phyloP scores from a whole-genome alignment of 2,113 vertebrate genomes.

The Beaufortia kweichowensis region DNA sequence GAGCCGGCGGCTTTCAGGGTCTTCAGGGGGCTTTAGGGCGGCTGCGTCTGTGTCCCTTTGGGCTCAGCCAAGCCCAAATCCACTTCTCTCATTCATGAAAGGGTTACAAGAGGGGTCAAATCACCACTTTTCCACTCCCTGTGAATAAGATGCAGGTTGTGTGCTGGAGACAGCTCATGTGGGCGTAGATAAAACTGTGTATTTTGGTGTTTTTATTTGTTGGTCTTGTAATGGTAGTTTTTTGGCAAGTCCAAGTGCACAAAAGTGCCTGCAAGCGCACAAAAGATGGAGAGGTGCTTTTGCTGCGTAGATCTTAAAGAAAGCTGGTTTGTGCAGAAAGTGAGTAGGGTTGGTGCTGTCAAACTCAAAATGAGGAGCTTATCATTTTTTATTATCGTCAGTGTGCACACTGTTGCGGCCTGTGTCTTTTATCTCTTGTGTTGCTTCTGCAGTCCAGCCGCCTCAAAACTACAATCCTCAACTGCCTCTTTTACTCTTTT shows the following conservation, averaged over 20 bases:
- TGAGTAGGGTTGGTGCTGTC: conserved; percentile 52
- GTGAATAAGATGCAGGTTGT: conserved; percentile 56
- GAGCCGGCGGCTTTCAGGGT: conserved; percentile 70
- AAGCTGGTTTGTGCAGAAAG: conserved; percentile 56
- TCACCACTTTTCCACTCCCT: conserved; percentile 72
- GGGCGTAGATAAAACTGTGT: conserved; percentile 73
- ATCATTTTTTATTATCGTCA: conserved; percentile 73
- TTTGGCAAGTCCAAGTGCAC: conserved; percentile 59
- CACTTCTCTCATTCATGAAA: conserved; percentile 76
- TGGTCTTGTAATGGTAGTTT: conserved; percentile 34
- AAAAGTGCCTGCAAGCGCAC: conserved; percentile 66
- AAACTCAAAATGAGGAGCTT: conserved; percentile 66
- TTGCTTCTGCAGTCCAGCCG: background rate
- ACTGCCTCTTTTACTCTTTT: conserved; percentile 8
- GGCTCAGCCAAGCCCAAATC: conserved; percentile 70
- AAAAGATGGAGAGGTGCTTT: conserved; percentile 44
- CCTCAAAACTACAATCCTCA: conserved; percentile 26
- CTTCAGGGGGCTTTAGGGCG: conserved; percentile 66
- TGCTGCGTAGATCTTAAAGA: conserved; percentile 64
- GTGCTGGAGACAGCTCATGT: conserved; percentile 57
- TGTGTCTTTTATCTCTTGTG: conserved; percentile 53
- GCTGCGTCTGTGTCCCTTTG: conserved; percentile 73
- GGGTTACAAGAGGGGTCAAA: conserved; percentile 75
- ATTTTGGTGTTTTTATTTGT: conserved; percentile 57
- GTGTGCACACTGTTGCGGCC: conserved; percentile 61